Evolutionary conservation across 2,888 invertebrate genomes (phyloP).

Genomic region (Drosophila hamatofila): DNA sequence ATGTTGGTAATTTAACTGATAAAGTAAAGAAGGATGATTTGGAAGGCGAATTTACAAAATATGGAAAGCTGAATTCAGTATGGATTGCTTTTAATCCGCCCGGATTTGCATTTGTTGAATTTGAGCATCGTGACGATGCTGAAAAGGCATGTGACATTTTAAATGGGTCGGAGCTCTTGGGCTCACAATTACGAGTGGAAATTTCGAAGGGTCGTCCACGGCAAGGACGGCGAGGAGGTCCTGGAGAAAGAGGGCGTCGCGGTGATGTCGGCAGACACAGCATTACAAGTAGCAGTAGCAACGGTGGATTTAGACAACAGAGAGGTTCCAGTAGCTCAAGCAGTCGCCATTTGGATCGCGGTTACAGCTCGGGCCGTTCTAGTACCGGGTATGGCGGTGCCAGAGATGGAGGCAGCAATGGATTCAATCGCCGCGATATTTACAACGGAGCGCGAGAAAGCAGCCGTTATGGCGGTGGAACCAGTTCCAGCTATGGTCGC

Average conservation of each 20-base stretch:
- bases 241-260: slow-evolving; percentile 86
- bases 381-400: slow-evolving; percentile 66
- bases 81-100: slow-evolving; percentile 97
- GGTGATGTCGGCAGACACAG: slow-evolving; percentile 87
- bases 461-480: slow-evolving; percentile 83
- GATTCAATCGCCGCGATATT: slow-evolving; percentile 79
- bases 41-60: slow-evolving; percentile 95
- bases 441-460: slow-evolving; percentile 77
- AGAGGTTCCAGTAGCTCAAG: slow-evolving; percentile 85
- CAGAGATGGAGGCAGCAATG: slow-evolving; percentile 83
- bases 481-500: slow-evolving; percentile 86
- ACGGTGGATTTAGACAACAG: slow-evolving; percentile 86
- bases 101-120: slow-evolving; percentile 97
- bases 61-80: slow-evolving; percentile 95
- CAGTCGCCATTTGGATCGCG: slow-evolving; percentile 73
- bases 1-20: slow-evolving; percentile 95
- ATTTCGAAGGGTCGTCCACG: slow-evolving; percentile 93
- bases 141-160: slow-evolving; percentile 93
- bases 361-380: slow-evolving; percentile 84
- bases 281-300: slow-evolving; percentile 82
- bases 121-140: slow-evolving; percentile 94
- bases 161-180: slow-evolving; percentile 94
- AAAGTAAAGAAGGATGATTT: slow-evolving; percentile 96
- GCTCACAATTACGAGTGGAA: slow-evolving; percentile 94
- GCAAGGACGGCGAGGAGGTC: slow-evolving; percentile 87